Base-by-base conservation (phyloP, 2,797 vertebrate genomes). In the Macroramphosus scolopax region DNA sequence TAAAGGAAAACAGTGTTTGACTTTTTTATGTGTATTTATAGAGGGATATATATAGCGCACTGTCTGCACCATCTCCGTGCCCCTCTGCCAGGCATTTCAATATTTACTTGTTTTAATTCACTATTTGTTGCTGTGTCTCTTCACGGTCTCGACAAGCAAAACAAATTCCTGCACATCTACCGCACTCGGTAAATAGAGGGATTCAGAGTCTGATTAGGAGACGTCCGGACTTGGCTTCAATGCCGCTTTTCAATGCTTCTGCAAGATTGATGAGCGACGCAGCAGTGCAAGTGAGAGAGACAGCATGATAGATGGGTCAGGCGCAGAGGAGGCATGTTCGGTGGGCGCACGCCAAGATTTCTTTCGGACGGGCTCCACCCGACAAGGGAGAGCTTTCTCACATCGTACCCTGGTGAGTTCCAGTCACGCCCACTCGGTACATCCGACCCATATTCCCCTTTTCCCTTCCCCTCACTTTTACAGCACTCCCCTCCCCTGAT, bases 231-330 rank as follows among this genome's bases (percentile, higher is more conserved):
- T 65, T 56, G 72, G 60, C 63, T n/a, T 56, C 44, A 6, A 16
- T 10, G 25, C 31, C 49, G 58, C 63, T 6, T 83, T 69, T 78
- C 66, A 60, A 32, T 69, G 52, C 48, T 44, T 76, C 48, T 5
- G 28, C 48, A 65, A 75, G 75, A 77, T 63, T 48, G 64, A 75
- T 71, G 72, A 76, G 51, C 59, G 68, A 66, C 6, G 11, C 17
- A 31, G 48, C 30, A 45, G 45, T 17, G 17, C 38, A 18, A 47
- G 68, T 48, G 63, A 52, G 17, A 42, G 40, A 68, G 80, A 80
- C 76, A 80, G 65, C 47, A 78, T 81, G 80, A 87, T 80, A 46
- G 72, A 75, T 81, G 62, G 63, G 63, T 15, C 64, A 57, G 67
- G 49, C 53, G 65, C 55, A 28, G 47, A 66, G 49, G 64, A 72